Evolutionary conservation across 2,113 vertebrate species (phyloP).

Genomic region (Sander vitreus): DNA sequence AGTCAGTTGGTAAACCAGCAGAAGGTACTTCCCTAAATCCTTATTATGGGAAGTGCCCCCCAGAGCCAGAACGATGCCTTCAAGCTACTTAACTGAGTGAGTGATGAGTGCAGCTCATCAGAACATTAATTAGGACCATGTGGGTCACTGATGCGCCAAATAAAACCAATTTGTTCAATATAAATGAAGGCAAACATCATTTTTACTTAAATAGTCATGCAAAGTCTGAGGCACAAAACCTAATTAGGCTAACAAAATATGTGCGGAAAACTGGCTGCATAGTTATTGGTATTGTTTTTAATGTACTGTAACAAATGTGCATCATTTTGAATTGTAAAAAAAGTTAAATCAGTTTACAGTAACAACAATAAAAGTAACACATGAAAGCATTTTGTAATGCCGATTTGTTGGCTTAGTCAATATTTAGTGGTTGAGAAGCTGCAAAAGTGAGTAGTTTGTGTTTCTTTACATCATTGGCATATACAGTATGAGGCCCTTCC

Average conservation of each 20-base stretch:
- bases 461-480: neutral
- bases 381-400: neutral
- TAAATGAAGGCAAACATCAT: constrained; percentile 24
- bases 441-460: neutral
- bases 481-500: neutral
- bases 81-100: constrained; percentile 40
- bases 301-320: neutral
- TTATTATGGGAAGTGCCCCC: constrained; percentile 61
- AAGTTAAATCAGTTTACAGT: neutral
- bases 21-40: constrained; percentile 58
- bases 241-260: constrained; percentile 7
- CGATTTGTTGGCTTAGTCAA: neutral
- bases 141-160: constrained; percentile 22
- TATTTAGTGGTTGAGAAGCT: neutral
- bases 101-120: constrained; percentile 57
- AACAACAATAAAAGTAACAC: neutral
- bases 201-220: constrained; percentile 6
- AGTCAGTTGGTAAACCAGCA: constrained; percentile 65
- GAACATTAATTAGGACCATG: constrained; percentile 53
- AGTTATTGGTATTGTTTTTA: too few relatives aligned
- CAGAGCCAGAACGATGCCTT: constrained; percentile 49
- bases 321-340: neutral
- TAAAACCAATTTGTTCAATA: constrained; percentile 18
- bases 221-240: neutral
- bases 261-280: neutral